Conservation (phyloP, 2,113 vertebrate species). For the Gopherus flavomarginatus region DNA sequence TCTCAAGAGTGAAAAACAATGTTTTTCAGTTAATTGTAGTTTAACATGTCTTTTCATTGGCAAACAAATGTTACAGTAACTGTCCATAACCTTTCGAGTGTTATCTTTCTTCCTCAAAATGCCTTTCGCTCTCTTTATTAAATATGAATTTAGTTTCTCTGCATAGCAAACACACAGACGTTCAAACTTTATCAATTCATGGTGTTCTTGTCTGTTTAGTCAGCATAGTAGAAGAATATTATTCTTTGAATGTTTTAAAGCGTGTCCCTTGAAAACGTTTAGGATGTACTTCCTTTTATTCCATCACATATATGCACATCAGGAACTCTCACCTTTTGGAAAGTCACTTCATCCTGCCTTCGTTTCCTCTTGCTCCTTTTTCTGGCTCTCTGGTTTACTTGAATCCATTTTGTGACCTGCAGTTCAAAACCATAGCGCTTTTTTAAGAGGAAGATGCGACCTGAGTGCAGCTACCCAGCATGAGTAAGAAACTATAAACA, state of each 20-base stretch:
- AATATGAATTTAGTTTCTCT: not conserved
- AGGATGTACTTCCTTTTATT: not conserved
- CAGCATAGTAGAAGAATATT: rapidly evolving
- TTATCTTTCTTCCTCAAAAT: not conserved
- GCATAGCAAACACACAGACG: not conserved
- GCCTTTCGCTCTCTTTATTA: not conserved
- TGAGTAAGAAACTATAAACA: slow-evolving; percentile 68
- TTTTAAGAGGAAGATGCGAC: slow-evolving; percentile 55
- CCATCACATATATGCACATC: rapidly evolving
- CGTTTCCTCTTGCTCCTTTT: slow-evolving; percentile 88
- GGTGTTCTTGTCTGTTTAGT: not conserved
- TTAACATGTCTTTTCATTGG: not conserved
- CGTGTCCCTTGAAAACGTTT: rapidly evolving
- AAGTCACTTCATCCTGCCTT: slow-evolving; percentile 79
- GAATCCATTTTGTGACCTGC: slow-evolving; percentile 95
- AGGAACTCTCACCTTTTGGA: slow-evolving; percentile 87
- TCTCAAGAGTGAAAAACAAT: not conserved
- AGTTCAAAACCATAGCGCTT: slow-evolving; percentile 74
- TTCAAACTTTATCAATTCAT: not conserved
- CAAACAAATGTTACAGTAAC: not conserved
- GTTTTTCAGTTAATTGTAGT: not conserved
- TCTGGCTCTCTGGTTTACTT: slow-evolving; percentile 81
- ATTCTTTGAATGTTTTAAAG: not conserved
- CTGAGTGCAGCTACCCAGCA: slow-evolving; percentile 37
- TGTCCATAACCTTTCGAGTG: not conserved